phyloP scores from a whole-genome alignment of 1,140 invertebrate genomes.

The Trinorchestia longiramus region DNA sequence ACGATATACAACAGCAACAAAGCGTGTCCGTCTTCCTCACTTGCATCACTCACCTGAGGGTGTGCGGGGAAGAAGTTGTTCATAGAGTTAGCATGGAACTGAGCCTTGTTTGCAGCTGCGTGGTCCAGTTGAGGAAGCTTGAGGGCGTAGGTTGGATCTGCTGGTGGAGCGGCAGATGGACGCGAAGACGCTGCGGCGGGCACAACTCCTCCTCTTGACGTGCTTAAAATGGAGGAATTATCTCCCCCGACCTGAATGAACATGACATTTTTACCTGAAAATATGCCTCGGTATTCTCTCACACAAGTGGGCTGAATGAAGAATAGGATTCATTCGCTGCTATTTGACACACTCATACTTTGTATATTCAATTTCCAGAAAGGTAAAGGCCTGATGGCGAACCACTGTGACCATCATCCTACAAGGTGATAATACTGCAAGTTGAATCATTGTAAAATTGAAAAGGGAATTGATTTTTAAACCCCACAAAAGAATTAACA shows the following conservation, averaged over 20 bases:
- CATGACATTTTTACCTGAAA: neutral
- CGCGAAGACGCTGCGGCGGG: neutral
- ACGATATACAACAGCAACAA: too few relatives aligned
- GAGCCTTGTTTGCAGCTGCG: neutral
- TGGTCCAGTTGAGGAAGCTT: conserved; percentile 27
- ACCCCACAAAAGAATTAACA: neutral
- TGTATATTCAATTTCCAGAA: neutral
- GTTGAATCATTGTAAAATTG: neutral
- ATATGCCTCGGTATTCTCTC: neutral
- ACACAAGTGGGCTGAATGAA: neutral
- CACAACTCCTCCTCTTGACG: neutral
- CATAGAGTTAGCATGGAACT: conserved; percentile 43
- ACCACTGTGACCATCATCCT: neutral
- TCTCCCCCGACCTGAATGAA: neutral
- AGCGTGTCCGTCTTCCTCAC: neutral
- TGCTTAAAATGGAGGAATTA: neutral
- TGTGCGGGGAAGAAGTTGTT: conserved; percentile 38
- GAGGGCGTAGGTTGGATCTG: conserved; percentile 13
- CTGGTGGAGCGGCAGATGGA: neutral
- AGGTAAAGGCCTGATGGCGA: neutral
- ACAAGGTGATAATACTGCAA: neutral
- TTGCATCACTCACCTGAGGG: conserved; percentile 14
- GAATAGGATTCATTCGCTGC: neutral
- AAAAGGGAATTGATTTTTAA: neutral
- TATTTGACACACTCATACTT: neutral